These are phyloP conservation scores for Drosophila picticornis DNA, from an alignment of 2,888 invertebrate genomes.

Conservation along the genomic window DNA sequence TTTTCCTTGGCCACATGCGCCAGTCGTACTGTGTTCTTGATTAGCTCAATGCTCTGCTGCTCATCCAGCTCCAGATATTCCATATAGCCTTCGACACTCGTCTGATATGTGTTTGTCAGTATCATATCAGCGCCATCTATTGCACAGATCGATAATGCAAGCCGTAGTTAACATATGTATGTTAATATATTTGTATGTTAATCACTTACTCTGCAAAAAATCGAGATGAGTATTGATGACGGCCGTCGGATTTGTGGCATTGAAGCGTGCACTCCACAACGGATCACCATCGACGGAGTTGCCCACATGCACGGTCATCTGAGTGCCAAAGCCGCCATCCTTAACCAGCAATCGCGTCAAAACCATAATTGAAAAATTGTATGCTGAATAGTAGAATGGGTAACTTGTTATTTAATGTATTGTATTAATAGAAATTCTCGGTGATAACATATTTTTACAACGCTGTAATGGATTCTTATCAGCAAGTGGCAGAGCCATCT, in stretches of 20 bases:
- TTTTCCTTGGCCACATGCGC: constrained; percentile 90
- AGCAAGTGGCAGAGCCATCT: constrained; percentile 23
- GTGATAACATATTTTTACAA: constrained; percentile 34
- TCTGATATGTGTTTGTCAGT: constrained; percentile 96
- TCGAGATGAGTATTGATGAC: constrained; percentile 93
- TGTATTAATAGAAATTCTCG: constrained; percentile 7
- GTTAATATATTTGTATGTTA: not conserved
- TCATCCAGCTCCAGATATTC: constrained; percentile 90
- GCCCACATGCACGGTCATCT: constrained; percentile 91
- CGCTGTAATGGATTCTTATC: constrained; percentile 45
- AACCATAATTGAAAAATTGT: constrained; percentile 62
- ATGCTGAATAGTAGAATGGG: not conserved
- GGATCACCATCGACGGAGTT: constrained; percentile 93
- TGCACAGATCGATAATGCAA: constrained; percentile 42
- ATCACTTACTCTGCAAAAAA: constrained; percentile 89
- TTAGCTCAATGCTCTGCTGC: constrained; percentile 89
- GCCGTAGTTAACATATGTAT: constrained; percentile 22
- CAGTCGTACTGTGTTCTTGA: constrained; percentile 90
- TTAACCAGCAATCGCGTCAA: constrained; percentile 86
- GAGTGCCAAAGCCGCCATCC: constrained; percentile 93
- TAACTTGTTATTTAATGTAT: not conserved
- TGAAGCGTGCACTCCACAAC: constrained; percentile 94
- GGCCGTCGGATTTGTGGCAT: constrained; percentile 92
- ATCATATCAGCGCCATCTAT: constrained; percentile 95
- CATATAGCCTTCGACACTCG: constrained; percentile 91